Conservation (phyloP, 2,113 vertebrate species). For the Malurus alboscapulatus region DNA sequence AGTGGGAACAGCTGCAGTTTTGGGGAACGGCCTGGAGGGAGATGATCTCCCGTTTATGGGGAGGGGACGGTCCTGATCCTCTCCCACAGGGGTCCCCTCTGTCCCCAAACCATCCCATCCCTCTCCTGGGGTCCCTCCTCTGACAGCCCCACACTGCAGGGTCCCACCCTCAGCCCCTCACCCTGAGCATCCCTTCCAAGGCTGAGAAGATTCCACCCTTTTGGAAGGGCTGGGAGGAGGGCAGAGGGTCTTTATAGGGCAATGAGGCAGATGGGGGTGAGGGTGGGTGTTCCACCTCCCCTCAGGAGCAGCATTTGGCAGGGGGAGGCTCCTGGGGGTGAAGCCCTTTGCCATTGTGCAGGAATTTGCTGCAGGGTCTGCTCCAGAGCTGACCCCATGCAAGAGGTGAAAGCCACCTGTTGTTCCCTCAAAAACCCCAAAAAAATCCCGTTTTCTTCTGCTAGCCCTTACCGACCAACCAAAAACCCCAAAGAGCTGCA, state of each 20-base stretch:
- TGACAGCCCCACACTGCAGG: not conserved
- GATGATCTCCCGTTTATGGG: not conserved
- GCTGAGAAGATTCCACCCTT: accelerated
- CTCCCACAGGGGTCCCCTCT: not conserved
- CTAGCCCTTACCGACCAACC: not conserved
- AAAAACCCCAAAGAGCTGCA: not conserved
- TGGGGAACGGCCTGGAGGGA: not conserved
- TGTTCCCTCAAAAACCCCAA: not conserved
- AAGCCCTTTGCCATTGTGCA: not conserved
- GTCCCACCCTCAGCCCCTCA: too few species aligned
- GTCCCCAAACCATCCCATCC: not conserved
- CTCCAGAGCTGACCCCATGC: not conserved
- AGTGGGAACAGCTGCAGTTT: not conserved
- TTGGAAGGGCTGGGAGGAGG: not conserved
- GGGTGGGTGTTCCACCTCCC: not conserved
- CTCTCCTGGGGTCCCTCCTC: not conserved
- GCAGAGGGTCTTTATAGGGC: not conserved
- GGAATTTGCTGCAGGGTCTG: not conserved
- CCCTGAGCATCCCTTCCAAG: not conserved
- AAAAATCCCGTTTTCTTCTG: not conserved
- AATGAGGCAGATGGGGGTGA: not conserved
- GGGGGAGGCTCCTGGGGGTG: not conserved
- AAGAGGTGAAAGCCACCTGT: not conserved
- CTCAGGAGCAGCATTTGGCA: not conserved
- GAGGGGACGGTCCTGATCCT: accelerated